Conservation (phyloP, 64 coral and sea anemone species). For the Orbicella faveolata region DNA sequence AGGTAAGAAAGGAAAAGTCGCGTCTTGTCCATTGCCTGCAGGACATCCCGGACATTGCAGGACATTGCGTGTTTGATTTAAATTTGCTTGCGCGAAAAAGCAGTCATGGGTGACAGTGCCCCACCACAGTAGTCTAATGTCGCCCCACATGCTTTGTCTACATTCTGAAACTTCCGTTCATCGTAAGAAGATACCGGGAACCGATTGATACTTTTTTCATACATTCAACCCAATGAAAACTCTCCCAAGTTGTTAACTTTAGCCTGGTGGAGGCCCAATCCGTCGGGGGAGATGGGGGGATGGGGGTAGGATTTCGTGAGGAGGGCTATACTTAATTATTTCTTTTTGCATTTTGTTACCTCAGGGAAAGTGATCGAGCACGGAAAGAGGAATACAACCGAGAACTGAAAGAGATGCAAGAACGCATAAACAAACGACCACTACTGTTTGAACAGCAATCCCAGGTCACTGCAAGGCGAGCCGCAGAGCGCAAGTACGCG, state of each 20-base stretch:
- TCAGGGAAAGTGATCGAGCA: conserved; percentile 79
- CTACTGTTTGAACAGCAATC: conserved; percentile 97
- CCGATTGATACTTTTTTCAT: too few relatives aligned
- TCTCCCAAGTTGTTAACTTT: too few relatives aligned
- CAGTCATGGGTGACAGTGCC: too few relatives aligned
- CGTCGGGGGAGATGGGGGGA: too few relatives aligned
- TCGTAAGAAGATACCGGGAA: too few relatives aligned
- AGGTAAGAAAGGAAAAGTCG: conserved; percentile 39
- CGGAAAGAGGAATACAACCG: conserved; percentile 78
- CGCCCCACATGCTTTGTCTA: too few relatives aligned
- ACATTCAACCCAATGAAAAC: too few relatives aligned
- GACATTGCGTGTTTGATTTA: background rate
- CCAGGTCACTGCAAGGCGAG: conserved; percentile 77
- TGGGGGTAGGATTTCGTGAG: background rate
- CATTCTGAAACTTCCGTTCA: too few relatives aligned
- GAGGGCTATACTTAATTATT: background rate
- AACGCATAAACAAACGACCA: conserved; percentile 74
- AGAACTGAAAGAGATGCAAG: conserved; percentile 86
- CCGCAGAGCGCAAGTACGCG: conserved; percentile 91
- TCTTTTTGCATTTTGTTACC: background rate
- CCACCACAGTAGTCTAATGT: too few relatives aligned
- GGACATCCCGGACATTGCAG: background rate
- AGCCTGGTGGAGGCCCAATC: too few relatives aligned
- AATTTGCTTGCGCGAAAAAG: too few relatives aligned
- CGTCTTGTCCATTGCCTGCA: background rate